A percentile compares a stretch with the other conserved stretches of the same genome.
These are phyloP conservation scores for Ametastegia equiseti DNA, from an alignment of 2,888 invertebrate genomes.

Conservation along the genomic window DNA sequence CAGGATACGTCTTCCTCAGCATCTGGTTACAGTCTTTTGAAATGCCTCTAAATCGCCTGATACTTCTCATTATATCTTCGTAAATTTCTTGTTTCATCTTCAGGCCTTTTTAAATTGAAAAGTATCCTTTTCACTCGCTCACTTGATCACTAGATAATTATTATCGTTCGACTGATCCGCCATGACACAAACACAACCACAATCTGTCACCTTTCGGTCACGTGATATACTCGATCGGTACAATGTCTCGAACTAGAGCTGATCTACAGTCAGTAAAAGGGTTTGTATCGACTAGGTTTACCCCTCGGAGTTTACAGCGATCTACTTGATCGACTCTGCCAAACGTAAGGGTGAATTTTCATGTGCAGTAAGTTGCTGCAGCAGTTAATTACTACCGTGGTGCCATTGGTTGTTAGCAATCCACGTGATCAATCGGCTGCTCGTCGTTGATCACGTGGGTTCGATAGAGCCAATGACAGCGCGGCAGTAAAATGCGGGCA, in stretches of 20 bases:
- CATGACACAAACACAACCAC: conserved; percentile 12
- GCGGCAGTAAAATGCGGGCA: too few species aligned
- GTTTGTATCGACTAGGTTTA: background rate
- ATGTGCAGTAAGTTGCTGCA: too few species aligned
- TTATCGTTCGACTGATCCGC: background rate
- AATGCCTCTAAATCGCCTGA: conserved; percentile 78
- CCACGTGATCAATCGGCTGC: too few species aligned
- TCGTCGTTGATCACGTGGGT: too few species aligned
- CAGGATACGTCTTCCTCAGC: conserved; percentile 78
- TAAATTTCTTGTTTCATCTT: conserved; percentile 74
- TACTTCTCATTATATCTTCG: conserved; percentile 78
- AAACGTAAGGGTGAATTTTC: too few species aligned
- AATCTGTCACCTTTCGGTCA: too few species aligned
- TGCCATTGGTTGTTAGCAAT: too few species aligned
- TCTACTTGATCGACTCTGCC: background rate
- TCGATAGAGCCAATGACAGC: too few species aligned
- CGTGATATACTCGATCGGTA: too few species aligned
- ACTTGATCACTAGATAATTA: too few species aligned
- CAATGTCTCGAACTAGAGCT: too few species aligned
- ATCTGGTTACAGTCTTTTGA: conserved; percentile 81
- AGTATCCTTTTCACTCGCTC: background rate
- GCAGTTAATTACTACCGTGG: too few species aligned
- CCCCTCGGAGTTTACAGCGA: background rate
- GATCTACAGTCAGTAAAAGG: background rate
- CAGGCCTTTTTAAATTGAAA: background rate